These are phyloP conservation scores for Chionis minor DNA, from an alignment of 2,113 vertebrate genomes.

Conservation along the genomic window DNA sequence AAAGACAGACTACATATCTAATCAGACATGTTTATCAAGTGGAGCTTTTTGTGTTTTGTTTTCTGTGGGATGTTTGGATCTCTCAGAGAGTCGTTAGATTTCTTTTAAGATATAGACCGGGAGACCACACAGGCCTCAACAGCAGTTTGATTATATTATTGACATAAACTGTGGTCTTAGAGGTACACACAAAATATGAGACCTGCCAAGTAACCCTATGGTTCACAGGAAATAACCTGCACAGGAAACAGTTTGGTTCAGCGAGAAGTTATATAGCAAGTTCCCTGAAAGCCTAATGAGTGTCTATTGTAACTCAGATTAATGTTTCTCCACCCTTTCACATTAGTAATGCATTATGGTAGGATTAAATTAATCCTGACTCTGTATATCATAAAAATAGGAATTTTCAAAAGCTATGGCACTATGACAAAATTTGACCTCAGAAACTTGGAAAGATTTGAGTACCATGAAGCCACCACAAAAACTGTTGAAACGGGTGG, in stretches of 20 bases:
- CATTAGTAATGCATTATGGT: not conserved
- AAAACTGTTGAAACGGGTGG: not conserved
- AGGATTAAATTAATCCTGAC: not conserved
- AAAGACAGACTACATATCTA: conserved; percentile 10
- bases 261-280: not conserved
- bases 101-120: conserved; percentile 33
- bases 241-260: not conserved
- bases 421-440: not conserved
- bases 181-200: conserved; percentile 21
- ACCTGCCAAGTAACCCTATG: not conserved
- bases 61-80: conserved; percentile 43
- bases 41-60: conserved; percentile 34
- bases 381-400: not conserved
- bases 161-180: conserved; percentile 27
- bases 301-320: not conserved
- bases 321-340: not conserved
- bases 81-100: conserved; percentile 14
- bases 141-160: conserved; percentile 37
- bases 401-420: not conserved
- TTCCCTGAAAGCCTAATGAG: not conserved
- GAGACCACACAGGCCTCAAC: conserved; percentile 51
- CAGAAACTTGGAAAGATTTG: not conserved
- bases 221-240: conserved; percentile 37
- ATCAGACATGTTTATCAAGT: conserved; percentile 34
- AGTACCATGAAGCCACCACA: not conserved